Evolutionary conservation across 2,797 vertebrate species (phyloP).

Genomic region (Heliangelus exortis): DNA sequence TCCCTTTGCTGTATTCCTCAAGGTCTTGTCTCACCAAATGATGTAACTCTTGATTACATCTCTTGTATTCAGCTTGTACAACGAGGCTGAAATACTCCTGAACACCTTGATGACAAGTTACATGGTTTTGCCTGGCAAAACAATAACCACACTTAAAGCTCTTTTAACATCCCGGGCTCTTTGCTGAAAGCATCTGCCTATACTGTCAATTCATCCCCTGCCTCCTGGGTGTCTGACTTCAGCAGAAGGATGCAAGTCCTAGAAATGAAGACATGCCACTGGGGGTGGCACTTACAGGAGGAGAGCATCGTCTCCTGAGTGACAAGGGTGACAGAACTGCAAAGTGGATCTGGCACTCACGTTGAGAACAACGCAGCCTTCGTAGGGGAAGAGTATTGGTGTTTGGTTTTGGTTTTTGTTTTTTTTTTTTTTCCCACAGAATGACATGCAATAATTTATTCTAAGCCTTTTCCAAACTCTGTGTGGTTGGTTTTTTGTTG

Average conservation of each 20-base stretch:
- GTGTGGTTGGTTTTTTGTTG: not conserved
- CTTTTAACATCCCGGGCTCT: constrained; percentile 51
- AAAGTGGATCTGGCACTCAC: constrained; percentile 69
- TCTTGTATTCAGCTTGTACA: constrained; percentile 68
- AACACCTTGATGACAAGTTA: constrained; percentile 76
- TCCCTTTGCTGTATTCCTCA: constrained; percentile 68
- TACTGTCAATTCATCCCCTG: constrained; percentile 63
- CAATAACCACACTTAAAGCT: constrained; percentile 58
- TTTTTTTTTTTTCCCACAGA: constrained; percentile 32
- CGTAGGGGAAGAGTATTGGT: not conserved
- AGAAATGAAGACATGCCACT: constrained; percentile 35
- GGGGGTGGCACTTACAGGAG: constrained; percentile 37
- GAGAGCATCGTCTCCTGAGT: constrained; percentile 50
- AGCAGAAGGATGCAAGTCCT: constrained; percentile 44
- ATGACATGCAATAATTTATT: constrained; percentile 63
- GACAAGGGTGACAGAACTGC: constrained; percentile 58
- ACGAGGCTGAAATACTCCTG: constrained; percentile 47
- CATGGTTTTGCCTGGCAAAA: constrained; percentile 72
- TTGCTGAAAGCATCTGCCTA: constrained; percentile 67
- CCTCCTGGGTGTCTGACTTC: constrained; percentile 65
- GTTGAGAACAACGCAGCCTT: not conserved
- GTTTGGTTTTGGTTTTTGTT: no score
- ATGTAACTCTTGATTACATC: constrained; percentile 74
- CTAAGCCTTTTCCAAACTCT: constrained; percentile 51
- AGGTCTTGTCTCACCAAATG: constrained; percentile 69